Conservation (phyloP, 2,113 vertebrate species). For the Recurvirostra avosetta region DNA sequence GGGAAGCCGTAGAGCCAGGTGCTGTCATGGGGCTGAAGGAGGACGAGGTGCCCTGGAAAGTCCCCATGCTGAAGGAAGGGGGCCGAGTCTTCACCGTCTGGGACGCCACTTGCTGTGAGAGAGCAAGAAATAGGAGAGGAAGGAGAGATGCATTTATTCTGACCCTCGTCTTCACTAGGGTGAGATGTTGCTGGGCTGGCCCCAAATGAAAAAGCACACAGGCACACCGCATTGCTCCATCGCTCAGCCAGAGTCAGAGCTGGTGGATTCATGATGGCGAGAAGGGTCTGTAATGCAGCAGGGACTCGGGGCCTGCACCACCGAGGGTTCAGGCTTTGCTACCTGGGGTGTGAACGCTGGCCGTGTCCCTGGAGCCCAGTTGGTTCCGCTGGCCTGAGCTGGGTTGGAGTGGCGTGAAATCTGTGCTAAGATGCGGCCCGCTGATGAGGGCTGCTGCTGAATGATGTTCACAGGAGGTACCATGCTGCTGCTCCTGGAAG, state of each 20-base stretch:
- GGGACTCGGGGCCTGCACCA: neutral
- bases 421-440: slow-evolving; percentile 87
- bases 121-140: neutral
- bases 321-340: neutral
- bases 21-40: slow-evolving; percentile 74
- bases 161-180: accelerated
- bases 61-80: slow-evolving; percentile 68
- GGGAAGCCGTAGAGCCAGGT: slow-evolving; percentile 13
- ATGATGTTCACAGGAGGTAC: slow-evolving; percentile 74
- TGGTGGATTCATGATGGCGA: accelerated
- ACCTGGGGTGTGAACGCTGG: slow-evolving; percentile 88
- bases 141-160: accelerated
- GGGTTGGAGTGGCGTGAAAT: slow-evolving; percentile 86
- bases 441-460: slow-evolving; percentile 74
- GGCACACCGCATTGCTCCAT: accelerated
- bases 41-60: slow-evolving; percentile 64
- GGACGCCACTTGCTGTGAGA: slow-evolving; percentile 55
- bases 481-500: slow-evolving; percentile 76
- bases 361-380: slow-evolving; percentile 76
- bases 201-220: accelerated
- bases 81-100: slow-evolving; percentile 70
- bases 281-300: neutral
- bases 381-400: slow-evolving; percentile 71
- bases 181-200: accelerated
- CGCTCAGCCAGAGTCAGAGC: neutral